Evolutionary conservation across 2,797 vertebrate genomes (phyloP).

Genomic region (Spondyliosoma cantharus): DNA sequence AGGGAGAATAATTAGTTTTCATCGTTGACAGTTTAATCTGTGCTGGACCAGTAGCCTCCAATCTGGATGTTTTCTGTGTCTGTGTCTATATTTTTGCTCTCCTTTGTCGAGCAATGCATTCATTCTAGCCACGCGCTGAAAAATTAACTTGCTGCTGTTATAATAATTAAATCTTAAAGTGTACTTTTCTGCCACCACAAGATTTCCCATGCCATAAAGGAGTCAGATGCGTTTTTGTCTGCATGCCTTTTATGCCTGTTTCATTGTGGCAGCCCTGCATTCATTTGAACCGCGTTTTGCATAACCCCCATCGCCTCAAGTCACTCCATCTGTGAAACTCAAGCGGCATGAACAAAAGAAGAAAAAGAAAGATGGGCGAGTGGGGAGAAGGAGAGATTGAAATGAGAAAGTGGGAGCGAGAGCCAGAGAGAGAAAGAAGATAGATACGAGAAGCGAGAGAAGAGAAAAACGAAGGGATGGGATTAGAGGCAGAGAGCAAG

Average conservation of each 20-base stretch:
- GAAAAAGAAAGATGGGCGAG: conserved; percentile 51
- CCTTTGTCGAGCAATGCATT: conserved; percentile 38
- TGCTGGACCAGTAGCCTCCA: conserved; percentile 13
- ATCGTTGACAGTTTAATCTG: conserved; percentile 25
- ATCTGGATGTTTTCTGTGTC: not conserved
- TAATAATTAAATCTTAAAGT: conserved; percentile 65
- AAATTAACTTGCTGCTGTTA: conserved; percentile 50
- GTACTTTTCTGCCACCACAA: conserved; percentile 38
- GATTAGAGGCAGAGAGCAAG: conserved; percentile 59
- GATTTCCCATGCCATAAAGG: conserved; percentile 41
- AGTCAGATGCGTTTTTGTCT: conserved; percentile 54
- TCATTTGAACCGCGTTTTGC: conserved; percentile 81
- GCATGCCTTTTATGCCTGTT: conserved; percentile 67
- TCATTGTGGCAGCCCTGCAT: conserved; percentile 74
- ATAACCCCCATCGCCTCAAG: conserved; percentile 80
- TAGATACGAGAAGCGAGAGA: conserved; percentile 23
- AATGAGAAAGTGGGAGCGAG: conserved; percentile 43
- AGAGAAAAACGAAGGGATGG: conserved; percentile 30
- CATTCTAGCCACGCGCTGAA: conserved; percentile 17
- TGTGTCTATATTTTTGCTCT: conserved; percentile 19
- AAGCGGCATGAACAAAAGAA: conserved; percentile 78
- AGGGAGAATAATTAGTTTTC: conserved; percentile 26
- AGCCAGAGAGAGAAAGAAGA: conserved; percentile 3
- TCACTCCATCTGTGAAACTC: conserved; percentile 83
- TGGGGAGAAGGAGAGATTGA: conserved; percentile 16